These are phyloP conservation scores for Cerceris rybyensis DNA, from an alignment of 2,888 invertebrate genomes.

Conservation along the genomic window DNA sequence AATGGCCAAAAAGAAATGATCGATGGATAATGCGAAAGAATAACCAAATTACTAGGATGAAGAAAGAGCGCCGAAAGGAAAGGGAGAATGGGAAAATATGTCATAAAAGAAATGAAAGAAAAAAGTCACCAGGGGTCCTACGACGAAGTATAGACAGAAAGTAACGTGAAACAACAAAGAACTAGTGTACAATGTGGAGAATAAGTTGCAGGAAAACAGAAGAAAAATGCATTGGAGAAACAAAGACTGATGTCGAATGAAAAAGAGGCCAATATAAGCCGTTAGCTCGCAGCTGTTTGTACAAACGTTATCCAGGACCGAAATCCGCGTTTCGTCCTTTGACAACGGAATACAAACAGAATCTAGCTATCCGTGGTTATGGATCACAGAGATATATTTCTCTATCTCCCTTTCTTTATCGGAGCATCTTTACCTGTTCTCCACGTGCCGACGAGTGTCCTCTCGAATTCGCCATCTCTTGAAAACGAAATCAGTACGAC, in stretches of 20 bases:
- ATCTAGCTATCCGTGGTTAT: constrained; percentile 55
- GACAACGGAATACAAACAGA: constrained; percentile 73
- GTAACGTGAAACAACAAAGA: not conserved
- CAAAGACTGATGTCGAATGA: constrained; percentile 14
- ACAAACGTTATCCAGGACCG: constrained; percentile 71
- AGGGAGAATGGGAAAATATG: not conserved
- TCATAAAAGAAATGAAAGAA: not conserved
- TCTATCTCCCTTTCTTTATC: constrained; percentile 7
- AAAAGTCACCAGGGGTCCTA: not conserved
- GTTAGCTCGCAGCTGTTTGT: constrained; percentile 75
- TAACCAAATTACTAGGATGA: not conserved
- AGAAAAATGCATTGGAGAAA: constrained; percentile 22
- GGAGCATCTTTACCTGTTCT: constrained; percentile 11
- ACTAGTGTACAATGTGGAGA: not conserved
- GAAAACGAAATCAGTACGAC: constrained; percentile 40
- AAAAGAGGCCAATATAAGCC: constrained; percentile 73
- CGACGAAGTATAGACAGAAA: not conserved
- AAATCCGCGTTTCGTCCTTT: constrained; percentile 71
- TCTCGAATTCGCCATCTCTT: constrained; percentile 28
- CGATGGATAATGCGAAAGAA: not conserved
- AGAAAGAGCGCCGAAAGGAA: no score
- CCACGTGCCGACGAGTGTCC: constrained; percentile 10
- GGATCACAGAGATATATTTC: constrained; percentile 55
- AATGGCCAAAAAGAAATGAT: not conserved
- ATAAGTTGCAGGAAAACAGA: not conserved